Conservation (phyloP, 35 echinoderm and acorn worm genomes). For the Apostichopus californicus region DNA sequence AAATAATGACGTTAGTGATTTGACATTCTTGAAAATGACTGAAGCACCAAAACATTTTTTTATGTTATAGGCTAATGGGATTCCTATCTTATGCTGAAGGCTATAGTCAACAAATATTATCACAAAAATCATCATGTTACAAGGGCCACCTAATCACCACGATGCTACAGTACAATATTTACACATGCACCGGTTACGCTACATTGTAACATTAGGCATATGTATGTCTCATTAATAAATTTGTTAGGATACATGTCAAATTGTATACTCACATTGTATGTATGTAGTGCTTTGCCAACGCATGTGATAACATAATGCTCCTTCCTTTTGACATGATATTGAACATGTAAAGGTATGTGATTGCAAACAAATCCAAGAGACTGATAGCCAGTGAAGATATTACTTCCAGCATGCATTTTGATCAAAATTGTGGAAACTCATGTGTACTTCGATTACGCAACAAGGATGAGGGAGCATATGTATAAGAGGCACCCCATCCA, state of each 20-base stretch:
- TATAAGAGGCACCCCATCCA: no score
- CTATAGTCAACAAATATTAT: no score
- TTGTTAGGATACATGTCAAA: not conserved
- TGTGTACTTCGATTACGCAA: not conserved
- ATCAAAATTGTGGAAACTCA: not conserved
- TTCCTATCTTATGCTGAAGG: no score
- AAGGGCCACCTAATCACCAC: no score
- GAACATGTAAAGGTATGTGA: conserved; percentile 75
- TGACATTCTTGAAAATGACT: no score
- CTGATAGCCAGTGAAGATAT: conserved; percentile 83
- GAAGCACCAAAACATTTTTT: no score
- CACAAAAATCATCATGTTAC: no score
- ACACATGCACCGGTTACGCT: not conserved
- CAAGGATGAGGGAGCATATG: no score
- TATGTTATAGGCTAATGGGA: no score
- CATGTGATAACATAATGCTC: conserved; percentile 88
- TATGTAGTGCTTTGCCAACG: conserved; percentile 91
- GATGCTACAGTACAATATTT: not conserved
- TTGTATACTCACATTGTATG: conserved; percentile 82
- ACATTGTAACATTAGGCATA: no score
- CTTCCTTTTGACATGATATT: conserved; percentile 69
- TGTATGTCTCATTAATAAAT: no score
- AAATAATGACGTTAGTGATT: no score
- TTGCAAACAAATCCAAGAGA: conserved; percentile 91
- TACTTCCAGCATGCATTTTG: conserved; percentile 65